Evolutionary conservation across 2,113 vertebrate genomes (phyloP), one percentile per base, ranked within the genome.

Genomic region (Chascanopsetta lugubris): DNA sequence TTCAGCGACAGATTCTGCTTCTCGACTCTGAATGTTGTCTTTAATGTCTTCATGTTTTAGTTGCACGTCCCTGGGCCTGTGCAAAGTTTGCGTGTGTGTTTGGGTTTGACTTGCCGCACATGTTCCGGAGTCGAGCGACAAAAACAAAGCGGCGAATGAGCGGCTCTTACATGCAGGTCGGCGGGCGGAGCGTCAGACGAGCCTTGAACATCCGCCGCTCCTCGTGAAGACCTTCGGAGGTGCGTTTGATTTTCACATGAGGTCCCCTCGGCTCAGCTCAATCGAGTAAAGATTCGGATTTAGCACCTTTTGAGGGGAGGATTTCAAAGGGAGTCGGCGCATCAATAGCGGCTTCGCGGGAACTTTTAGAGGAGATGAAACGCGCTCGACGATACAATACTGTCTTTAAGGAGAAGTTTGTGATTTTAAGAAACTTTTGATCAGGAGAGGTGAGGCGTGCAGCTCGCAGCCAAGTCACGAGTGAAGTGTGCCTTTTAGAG

Each of bases 191-290:
- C 69, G 85, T 90, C 63, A 83, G 79, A 72, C 64, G 69, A 63
- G 80, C 86, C 77, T 85, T 90, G 88, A 90, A 91, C 83, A 89
- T 91, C 61, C 80, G 82, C 70, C 79, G 73, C 73, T 87, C 72
- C 79, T 80, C 81, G 81, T 88, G 69, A 72, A 91, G 84, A 55
- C 81, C 69, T 85, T 81, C 15, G 84, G 69, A 85, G 89, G 78
- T 85, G 87, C 51, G 49, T 86, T 92, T 92, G 84, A 92, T 89
- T 88, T 89, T 78, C 80, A 83, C 3, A 43, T 80, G 69, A 91
- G 90, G 77, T 82, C 82, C 72, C 85, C n/a, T 24, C 72, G 84
- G 79, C 82, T 86, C 76, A 77, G 79, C 75, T 91, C 88, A 46
- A 70, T 72, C 26, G 76, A 85, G 70, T 80, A 84, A 64, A 85